Evolutionary conservation across 2,797 vertebrate genomes (phyloP).

Genomic region (Garrulus glandarius): DNA sequence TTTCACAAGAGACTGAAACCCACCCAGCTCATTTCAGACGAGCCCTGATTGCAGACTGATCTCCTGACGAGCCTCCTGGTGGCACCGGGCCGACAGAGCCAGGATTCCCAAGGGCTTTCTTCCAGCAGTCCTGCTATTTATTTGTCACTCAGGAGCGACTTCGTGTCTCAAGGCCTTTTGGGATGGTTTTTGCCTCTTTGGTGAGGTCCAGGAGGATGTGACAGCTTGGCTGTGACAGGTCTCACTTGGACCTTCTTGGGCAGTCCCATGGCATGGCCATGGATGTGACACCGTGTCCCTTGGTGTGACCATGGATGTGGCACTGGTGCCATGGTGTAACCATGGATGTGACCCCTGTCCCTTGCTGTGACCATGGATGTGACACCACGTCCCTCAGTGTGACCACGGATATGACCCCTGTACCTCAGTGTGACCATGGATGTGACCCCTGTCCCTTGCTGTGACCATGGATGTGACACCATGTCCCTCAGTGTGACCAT

Average conservation of each 20-base stretch:
- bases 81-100: background rate
- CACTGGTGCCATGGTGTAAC: background rate
- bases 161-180: background rate
- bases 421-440: background rate
- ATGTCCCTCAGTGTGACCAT: background rate
- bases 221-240: background rate
- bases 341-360: too few species aligned
- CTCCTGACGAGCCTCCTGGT: background rate
- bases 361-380: background rate
- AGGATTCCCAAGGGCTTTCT: background rate
- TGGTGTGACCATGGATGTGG: background rate
- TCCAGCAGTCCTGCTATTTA: background rate
- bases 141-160: background rate
- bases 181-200: background rate
- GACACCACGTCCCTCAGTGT: too few species aligned
- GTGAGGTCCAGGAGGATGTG: background rate
- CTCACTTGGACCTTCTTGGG: background rate
- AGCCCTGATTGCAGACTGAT: background rate
- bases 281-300: too few species aligned
- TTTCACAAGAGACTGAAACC: background rate
- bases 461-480: background rate
- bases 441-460: background rate
- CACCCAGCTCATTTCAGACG: background rate
- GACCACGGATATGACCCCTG: background rate
- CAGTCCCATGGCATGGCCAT: background rate